Base-by-base conservation (phyloP, 2,888 invertebrate species). In the Oligia strigilis region DNA sequence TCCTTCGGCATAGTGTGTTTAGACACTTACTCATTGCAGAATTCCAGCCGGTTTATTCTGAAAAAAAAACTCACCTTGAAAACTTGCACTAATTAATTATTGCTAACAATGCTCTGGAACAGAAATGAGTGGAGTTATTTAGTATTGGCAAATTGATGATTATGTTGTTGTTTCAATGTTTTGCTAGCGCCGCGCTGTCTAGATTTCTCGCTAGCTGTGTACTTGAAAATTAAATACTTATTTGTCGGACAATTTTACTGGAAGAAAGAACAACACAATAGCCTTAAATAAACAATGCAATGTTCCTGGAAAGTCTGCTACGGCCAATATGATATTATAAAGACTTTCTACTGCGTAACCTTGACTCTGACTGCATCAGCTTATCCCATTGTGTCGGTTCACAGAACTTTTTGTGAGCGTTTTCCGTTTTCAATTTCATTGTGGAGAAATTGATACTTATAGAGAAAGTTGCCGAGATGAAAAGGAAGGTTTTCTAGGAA, bases 201-300 rank as follows among this genome's bases (percentile, higher is more conserved):
- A 2, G 23, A 11, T 58, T 60, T 65, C 5, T n/a, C 19, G 55
- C 11, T 6, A 19, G 40, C n/a, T 23, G 17, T n/a, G 9, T 46
- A 29, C n/a, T 46, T 55, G 14, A 5, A 29, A 78, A 62, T 17
- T 1, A n/a, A 55, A 36, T 13, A 46, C 66, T 29, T 17, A 23
- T 62, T 55, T 46, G 2, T 55, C 49, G 17, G 23, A 49, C 40
- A 5, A 14, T 11, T 2, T 40, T 13, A n/a, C 29, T 11, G 11
- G 5, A 14, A n/a, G 2, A 49, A 14, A n/a, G 2, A 49, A 84
- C n/a, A 49, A 84, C n/a, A 78, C 17, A 79, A 78, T 49, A 58
- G 69, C 1, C 40, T 49, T 64, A 46, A 49, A 52, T 62, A 77
- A 40, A 55, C 13, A 83, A 83, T 69, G 14, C 67, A 46, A 60